These are phyloP conservation scores for Crepidodera aurea DNA, from an alignment of 2,888 invertebrate genomes.

Conservation along the genomic window DNA sequence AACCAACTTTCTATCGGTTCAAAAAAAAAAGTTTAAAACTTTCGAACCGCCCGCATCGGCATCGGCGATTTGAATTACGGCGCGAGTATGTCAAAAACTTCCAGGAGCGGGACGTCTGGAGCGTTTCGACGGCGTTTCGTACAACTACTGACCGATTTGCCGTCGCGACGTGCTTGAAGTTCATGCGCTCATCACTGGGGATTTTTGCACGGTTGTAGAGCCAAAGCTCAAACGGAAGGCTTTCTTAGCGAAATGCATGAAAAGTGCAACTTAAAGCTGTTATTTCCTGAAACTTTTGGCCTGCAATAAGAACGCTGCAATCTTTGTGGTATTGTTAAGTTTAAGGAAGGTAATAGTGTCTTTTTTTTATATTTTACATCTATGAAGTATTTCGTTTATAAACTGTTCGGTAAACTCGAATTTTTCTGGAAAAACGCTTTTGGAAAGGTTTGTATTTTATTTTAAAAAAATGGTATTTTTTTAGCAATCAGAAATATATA, in stretches of 20 bases:
- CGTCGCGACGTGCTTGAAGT: slow-evolving; percentile 28
- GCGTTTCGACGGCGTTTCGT: slow-evolving; percentile 19
- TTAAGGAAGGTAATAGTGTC: no score
- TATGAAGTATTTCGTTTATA: no score
- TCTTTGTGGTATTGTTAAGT: no score
- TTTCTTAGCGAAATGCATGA: slow-evolving; percentile 15
- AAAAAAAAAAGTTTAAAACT: no score
- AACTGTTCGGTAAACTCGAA: no score
- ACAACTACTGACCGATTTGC: slow-evolving; percentile 32
- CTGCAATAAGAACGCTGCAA: not conserved
- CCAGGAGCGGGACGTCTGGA: slow-evolving; percentile 5
- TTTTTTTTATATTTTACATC: no score
- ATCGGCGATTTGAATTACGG: not conserved
- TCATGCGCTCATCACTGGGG: slow-evolving; percentile 31
- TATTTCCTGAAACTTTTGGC: not conserved
- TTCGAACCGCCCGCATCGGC: no score
- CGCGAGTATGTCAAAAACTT: not conserved
- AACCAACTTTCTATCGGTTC: no score
- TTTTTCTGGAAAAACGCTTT: no score
- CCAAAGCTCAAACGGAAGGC: slow-evolving; percentile 21
- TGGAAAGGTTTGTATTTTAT: no score
- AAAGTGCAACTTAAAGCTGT: slow-evolving; percentile 15
- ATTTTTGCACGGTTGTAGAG: slow-evolving; percentile 29
- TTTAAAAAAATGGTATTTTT: no score
- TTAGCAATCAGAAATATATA: no score